phyloP scores from a whole-genome alignment of 2,113 vertebrate species.

The Muntiacus reevesi region DNA sequence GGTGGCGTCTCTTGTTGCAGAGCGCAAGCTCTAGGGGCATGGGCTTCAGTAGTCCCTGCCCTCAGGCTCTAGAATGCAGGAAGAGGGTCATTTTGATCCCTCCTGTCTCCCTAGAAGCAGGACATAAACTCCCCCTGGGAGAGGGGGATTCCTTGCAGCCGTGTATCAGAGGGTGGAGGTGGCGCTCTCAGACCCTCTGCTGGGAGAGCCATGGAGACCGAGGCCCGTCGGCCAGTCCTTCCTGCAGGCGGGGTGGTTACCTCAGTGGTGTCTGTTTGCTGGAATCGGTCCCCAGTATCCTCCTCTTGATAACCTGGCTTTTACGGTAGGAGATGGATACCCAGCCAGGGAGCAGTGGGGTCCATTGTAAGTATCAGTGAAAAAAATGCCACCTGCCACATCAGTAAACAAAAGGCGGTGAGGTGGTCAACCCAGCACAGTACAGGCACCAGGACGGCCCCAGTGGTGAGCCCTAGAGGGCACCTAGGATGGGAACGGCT shows the following conservation, averaged over 20 bases:
- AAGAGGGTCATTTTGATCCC: background rate
- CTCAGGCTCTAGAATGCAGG: background rate
- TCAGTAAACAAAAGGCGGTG: background rate
- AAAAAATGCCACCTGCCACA: background rate
- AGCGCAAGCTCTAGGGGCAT: background rate
- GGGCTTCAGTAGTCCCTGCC: rapidly evolving
- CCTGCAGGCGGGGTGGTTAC: background rate
- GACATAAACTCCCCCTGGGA: background rate
- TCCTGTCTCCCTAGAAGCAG: background rate
- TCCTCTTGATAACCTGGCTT: background rate
- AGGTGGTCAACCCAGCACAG: background rate
- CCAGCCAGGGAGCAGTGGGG: background rate
- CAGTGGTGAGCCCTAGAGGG: background rate
- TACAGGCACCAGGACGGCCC: background rate
- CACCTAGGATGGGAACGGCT: background rate
- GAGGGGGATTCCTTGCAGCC: background rate
- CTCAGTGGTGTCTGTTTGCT: background rate
- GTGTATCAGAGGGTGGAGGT: background rate
- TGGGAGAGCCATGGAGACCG: background rate
- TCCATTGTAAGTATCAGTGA: background rate
- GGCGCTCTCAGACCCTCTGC: background rate
- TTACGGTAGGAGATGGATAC: background rate
- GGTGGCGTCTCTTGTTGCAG: background rate
- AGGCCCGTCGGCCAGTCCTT: background rate
- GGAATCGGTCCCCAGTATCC: background rate